Evolutionary conservation across 1,140 invertebrate species (phyloP), one percentile per base, ranked within the genome.

Genomic region (Diabrotica virgifera): DNA sequence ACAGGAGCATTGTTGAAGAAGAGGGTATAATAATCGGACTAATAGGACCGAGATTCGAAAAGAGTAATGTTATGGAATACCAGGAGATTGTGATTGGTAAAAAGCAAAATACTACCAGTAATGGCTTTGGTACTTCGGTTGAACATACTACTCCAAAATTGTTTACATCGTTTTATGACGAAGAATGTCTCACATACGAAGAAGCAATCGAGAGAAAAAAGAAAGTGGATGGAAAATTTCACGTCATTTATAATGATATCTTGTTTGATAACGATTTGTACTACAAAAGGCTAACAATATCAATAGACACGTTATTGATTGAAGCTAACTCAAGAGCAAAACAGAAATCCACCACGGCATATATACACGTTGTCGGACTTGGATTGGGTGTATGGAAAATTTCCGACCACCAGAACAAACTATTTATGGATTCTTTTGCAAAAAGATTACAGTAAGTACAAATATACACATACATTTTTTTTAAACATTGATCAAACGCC

Each of bases 71-170:
- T 0, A 86, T 86, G 85, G 85, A 86, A 64, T 85, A 81, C 67
- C 82, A 85, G 65, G 85, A 86, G 62, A 82, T 85, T 54, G 64
- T 85, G 0, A 71, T 85, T 6, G 80, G 79, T 0, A 73, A 77
- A 38, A 55, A 72, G 2, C 85, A 86, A 67, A 86, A 86, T 65
- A 82, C 76, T 10, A 57, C 68, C 5, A 73, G 78, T 9, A 78
- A 81, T 36, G 85, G 85, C 69, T 86, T 79, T 62, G 63, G 63
- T 40, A 58, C 11, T 12, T 14, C 36, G 1, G 57, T 64, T 52
- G 46, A 51, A 40, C 54, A 54, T 14, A 64, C 63, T 14, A 57
- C 36, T 8, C 53, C 55, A 65, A 65, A 13, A 11, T 12, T 66
- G 5, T 56, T 66, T 37, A 36, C 38, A 24, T 12, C 46, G 8